These are phyloP conservation scores for Melanotaenia boesemani DNA, from an alignment of 2,797 vertebrate species.

Conservation along the genomic window DNA sequence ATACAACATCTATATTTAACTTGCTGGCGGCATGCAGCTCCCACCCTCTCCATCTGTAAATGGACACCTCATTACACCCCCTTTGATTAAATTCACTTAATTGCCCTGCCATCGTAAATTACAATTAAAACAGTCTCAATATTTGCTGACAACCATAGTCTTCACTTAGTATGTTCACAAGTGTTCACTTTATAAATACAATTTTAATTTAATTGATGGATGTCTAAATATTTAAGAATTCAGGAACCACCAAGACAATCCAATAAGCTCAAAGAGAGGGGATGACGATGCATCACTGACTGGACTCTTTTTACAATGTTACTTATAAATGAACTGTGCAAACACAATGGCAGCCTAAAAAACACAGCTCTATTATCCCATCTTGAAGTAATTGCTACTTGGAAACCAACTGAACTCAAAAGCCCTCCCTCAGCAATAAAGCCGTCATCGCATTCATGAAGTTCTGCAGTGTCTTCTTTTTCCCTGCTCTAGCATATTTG, in stretches of 20 bases:
- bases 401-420: constrained; percentile 44
- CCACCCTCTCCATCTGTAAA: constrained; percentile 56
- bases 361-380: constrained; percentile 28
- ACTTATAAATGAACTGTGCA: constrained; percentile 12
- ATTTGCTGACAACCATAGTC: constrained; percentile 48
- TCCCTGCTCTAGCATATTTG: constrained; percentile 39
- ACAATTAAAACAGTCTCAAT: constrained; percentile 54
- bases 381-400: constrained; percentile 34
- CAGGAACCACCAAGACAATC: constrained; percentile 11
- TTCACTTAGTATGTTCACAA: constrained; percentile 1
- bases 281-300: neutral
- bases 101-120: constrained; percentile 28
- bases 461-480: constrained; percentile 37
- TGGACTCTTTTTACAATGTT: constrained; percentile 7
- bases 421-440: constrained; percentile 57
- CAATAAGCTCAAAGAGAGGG: constrained; percentile 2
- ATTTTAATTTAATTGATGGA: neutral
- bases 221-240: constrained; percentile 44
- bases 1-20: constrained; percentile 72
- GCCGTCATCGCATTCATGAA: constrained; percentile 50
- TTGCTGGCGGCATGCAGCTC: constrained; percentile 48
- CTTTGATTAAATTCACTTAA: constrained; percentile 53
- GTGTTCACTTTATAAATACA: neutral
- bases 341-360: constrained; percentile 27
- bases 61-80: constrained; percentile 53